These are phyloP conservation scores for Cotesia glomerata DNA, from an alignment of 1,140 invertebrate genomes.

Conservation along the genomic window DNA sequence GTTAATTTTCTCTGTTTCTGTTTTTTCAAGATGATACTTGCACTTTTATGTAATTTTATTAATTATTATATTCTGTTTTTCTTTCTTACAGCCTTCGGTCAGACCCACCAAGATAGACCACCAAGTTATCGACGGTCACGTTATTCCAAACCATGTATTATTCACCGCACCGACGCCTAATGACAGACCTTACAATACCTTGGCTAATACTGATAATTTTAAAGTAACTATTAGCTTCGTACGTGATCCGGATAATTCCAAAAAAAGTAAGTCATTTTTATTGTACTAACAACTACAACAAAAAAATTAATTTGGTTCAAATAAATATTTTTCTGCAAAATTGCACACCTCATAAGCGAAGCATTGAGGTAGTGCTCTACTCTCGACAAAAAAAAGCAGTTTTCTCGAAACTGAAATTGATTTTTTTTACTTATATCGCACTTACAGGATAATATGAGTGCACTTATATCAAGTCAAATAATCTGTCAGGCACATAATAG, in stretches of 20 bases:
- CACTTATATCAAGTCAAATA: too few species aligned
- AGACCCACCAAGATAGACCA: constrained; percentile 76
- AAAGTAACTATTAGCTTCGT: constrained; percentile 81
- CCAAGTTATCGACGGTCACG: constrained; percentile 88
- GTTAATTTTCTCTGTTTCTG: too few species aligned
- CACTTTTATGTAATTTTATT: neutral
- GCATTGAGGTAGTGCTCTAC: too few species aligned
- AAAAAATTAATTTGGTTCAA: too few species aligned
- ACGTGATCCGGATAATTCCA: constrained; percentile 67
- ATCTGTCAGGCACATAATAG: too few species aligned
- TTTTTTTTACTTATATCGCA: too few species aligned
- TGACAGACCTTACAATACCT: constrained; percentile 74
- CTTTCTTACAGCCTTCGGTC: constrained; percentile 65
- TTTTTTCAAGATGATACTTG: neutral
- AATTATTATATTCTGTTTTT: constrained; percentile 24
- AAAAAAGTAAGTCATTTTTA: constrained; percentile 55
- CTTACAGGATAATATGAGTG: too few species aligned
- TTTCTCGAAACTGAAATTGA: too few species aligned
- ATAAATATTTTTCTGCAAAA: neutral
- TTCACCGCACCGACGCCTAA: constrained; percentile 82
- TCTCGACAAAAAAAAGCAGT: too few species aligned
- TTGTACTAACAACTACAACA: neutral
- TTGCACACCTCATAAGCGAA: too few species aligned
- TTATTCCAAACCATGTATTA: constrained; percentile 85
- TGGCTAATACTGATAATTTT: constrained; percentile 81